A percentile compares a stretch with the other conserved stretches of the same genome.
Conservation (phyloP, 1,140 invertebrate genomes). For the Araneus ventricosus region DNA sequence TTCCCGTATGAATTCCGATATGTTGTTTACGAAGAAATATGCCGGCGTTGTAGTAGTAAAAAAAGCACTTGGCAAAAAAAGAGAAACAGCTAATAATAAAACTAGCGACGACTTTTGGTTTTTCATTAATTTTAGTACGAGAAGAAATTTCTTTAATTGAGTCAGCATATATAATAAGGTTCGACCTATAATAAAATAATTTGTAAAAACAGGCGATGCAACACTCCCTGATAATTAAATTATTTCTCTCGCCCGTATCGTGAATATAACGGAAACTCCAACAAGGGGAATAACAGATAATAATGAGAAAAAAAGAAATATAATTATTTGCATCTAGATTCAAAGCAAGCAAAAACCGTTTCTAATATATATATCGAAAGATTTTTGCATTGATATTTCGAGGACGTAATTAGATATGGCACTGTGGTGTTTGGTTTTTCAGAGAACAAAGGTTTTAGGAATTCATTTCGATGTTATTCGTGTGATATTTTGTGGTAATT, state of each 20-base stretch:
- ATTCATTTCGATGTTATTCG: background rate
- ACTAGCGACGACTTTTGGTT: conserved; percentile 1
- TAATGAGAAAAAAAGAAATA: background rate
- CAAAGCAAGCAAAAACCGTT: conserved; percentile 8
- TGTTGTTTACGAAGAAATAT: conserved; percentile 37
- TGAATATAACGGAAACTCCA: background rate
- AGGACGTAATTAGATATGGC: conserved; percentile 35
- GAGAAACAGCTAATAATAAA: conserved; percentile 14
- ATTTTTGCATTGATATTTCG: conserved; percentile 48
- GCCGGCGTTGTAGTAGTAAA: background rate
- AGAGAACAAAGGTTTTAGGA: background rate
- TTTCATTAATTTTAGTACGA: conserved; percentile 54
- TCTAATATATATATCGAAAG: conserved; percentile 40
- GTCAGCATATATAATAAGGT: conserved; percentile 59
- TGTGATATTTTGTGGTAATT: background rate
- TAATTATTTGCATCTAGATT: conserved; percentile 57
- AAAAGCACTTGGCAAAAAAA: background rate
- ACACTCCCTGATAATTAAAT: conserved; percentile 59
- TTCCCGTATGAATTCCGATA: conserved; percentile 45
- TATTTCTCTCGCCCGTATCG: background rate
- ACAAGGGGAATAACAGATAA: background rate
- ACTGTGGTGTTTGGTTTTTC: background rate
- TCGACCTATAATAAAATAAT: conserved; percentile 63
- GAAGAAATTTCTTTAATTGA: conserved; percentile 55
- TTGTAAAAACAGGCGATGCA: conserved; percentile 50